These are phyloP conservation scores for Ips typographus DNA, from an alignment of 1,140 invertebrate genomes.

Conservation along the genomic window DNA sequence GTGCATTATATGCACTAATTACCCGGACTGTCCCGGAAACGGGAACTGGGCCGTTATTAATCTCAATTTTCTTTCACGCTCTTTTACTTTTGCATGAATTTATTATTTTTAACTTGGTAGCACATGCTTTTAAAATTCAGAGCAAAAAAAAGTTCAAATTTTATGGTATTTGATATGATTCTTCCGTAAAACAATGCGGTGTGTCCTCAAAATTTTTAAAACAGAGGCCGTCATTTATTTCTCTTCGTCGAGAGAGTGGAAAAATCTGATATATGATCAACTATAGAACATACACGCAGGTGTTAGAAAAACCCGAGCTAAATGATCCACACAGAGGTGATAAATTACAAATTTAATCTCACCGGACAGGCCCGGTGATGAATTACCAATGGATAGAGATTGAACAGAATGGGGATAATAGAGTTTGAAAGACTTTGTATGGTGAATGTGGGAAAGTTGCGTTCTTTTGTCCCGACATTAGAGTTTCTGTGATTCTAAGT, in stretches of 20 bases:
- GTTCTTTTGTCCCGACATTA: constrained; percentile 11
- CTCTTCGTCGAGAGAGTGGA: background rate
- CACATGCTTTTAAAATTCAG: constrained; percentile 13
- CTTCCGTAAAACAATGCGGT: no score
- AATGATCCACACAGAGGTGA: constrained; percentile 31
- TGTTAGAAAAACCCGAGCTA: constrained; percentile 26
- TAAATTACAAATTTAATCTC: constrained; percentile 35
- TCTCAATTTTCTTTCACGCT: constrained; percentile 21
- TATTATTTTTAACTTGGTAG: constrained; percentile 12
- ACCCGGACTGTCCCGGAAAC: constrained; percentile 8
- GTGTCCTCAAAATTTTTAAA: no score
- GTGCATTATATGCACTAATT: constrained; percentile 15
- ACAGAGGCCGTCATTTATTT: constrained; percentile 17
- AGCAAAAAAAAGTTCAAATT: constrained; percentile 5
- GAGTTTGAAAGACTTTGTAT: constrained; percentile 24
- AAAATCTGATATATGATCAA: constrained; percentile 26
- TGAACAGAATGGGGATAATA: constrained; percentile 27
- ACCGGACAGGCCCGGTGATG: constrained; percentile 29
- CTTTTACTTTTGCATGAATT: constrained; percentile 20
- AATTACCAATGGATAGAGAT: constrained; percentile 33
- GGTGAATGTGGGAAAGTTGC: constrained; percentile 19
- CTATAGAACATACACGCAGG: constrained; percentile 28
- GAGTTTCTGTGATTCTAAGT: no score
- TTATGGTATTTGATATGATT: no score
- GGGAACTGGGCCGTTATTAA: constrained; percentile 12